Evolutionary conservation across 2,797 vertebrate species (phyloP), one percentile per base, ranked within the genome.

Genomic region (Sebastes nivosus): DNA sequence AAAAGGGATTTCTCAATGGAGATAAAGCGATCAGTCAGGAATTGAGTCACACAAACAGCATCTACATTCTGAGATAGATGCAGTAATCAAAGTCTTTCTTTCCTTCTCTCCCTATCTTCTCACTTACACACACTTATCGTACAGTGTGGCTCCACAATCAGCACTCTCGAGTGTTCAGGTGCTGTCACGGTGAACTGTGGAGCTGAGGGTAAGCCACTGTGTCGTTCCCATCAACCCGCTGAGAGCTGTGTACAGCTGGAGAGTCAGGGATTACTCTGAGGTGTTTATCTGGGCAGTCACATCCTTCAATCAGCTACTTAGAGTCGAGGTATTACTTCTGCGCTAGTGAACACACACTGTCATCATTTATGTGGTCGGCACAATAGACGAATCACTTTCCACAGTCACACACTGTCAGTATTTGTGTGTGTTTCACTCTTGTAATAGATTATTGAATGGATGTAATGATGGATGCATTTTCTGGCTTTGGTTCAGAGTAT

Each of bases 141-240:
- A 57, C 20, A 9, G 2, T 42, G 66, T 30, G 29, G 34, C 24
- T 67, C n/a, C 64, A 38, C 57, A 66, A 13, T 36, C 22, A 8
- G 27, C 11, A 8, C 42, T 73, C 60, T 55, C 13, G 36, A 71
- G 65, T 12, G 72, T 67, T 82, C 70, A 80, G 71, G 25, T 79
- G 27, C 30, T 68, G 69, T 77, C 75, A 60, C 46, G 1, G 29
- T 52, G 18, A 72, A 32, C 24, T 13, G 30, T 2, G 1, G 61
- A 75, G 34, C 13, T 22, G 61, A 64, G n/a, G 60, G 34, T 72
- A 79, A 79, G 18, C 70, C 55, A 24, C 66, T 54, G 52, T 72
- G 71, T 71, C 32, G 14, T 65, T 57, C 29, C 75, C 46, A 63
- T 66, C 70, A 38, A 20, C n/a, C 27, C 34, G 8, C 71, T 34